Percentiles rank a stretch among this genome's conserved stretches.
Conservation (phyloP, 2,888 invertebrate species). For the Lithophane semibrunnea region DNA sequence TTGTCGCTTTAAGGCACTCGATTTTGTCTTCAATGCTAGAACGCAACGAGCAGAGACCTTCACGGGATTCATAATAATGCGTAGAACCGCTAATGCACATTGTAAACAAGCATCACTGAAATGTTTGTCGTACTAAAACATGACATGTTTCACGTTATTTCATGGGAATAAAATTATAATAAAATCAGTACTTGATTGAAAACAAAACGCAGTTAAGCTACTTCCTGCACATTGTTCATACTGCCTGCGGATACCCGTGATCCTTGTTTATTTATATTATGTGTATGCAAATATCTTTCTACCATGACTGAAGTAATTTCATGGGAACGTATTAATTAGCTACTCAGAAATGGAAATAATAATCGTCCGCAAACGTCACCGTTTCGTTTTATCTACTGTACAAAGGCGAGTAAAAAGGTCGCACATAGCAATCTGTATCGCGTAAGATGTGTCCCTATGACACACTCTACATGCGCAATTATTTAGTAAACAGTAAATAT, state of each 20-base stretch:
- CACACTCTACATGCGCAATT: constrained; percentile 44
- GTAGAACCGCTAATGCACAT: constrained; percentile 45
- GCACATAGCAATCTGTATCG: constrained; percentile 49
- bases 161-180: constrained; percentile 54
- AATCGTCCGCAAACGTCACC: constrained; percentile 54
- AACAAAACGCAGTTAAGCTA: constrained; percentile 52
- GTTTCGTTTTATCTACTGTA: constrained; percentile 56
- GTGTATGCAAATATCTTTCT: constrained; percentile 55
- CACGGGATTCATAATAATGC: constrained; percentile 38
- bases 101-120: constrained; percentile 40
- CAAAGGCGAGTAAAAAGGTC: constrained; percentile 58
- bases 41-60: constrained; percentile 43
- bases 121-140: constrained; percentile 37
- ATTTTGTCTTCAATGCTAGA: constrained; percentile 63
- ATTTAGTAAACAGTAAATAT: constrained; percentile 36
- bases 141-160: constrained; percentile 30
- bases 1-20: constrained; percentile 68
- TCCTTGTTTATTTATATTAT: constrained; percentile 60
- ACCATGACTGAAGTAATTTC: constrained; percentile 51
- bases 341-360: constrained; percentile 53
- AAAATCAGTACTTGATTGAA: constrained; percentile 50
- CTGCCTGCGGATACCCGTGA: constrained; percentile 49
- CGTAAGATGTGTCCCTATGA: constrained; percentile 49
- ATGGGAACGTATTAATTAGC: constrained; percentile 60
- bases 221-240: constrained; percentile 60